Evolutionary conservation across 2,797 vertebrate species (phyloP).

Genomic region (Nannoperca australis): DNA sequence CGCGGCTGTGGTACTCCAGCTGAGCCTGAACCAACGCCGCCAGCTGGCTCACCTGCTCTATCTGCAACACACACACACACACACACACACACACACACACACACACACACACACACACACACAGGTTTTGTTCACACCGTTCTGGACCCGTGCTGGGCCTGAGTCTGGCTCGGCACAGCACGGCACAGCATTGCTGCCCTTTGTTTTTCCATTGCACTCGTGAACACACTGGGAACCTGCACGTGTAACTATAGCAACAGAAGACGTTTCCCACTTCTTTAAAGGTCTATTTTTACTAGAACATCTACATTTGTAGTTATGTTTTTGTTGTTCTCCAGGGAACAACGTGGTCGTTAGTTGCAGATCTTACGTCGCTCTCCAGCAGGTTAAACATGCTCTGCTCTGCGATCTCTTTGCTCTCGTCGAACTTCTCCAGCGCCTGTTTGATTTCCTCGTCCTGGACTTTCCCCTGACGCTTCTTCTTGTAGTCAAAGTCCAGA

Average conservation of each 20-base stretch:
- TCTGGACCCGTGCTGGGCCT: slow-evolving; percentile 30
- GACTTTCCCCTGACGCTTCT: slow-evolving; percentile 96
- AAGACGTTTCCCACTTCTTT: neutral
- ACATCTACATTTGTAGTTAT: neutral
- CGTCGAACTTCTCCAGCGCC: slow-evolving; percentile 97
- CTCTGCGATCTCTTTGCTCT: slow-evolving; percentile 97
- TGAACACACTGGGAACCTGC: neutral
- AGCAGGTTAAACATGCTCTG: slow-evolving; percentile 99
- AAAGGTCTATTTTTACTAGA: too few species aligned
- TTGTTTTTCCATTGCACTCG: slow-evolving; percentile 33
- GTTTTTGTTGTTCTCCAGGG: neutral
- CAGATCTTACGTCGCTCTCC: slow-evolving; percentile 92
- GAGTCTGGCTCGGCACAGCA: slow-evolving; percentile 23
- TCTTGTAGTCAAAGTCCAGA: slow-evolving; percentile 99
- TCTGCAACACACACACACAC: slow-evolving; percentile 82
- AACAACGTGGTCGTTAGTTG: neutral
- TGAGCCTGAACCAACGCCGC: slow-evolving; percentile 95
- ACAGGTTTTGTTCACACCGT: neutral
- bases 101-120: slow-evolving; percentile 17
- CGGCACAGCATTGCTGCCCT: slow-evolving; percentile 8
- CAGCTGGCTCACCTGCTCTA: slow-evolving; percentile 98
- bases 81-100: slow-evolving; percentile 40
- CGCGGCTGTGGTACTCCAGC: slow-evolving; percentile 95
- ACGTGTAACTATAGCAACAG: slow-evolving; percentile 4
- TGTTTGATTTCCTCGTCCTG: slow-evolving; percentile 96